These are phyloP conservation scores for Hyperoplus lanceolatus DNA, from an alignment of 2,797 vertebrate genomes.

Conservation along the genomic window DNA sequence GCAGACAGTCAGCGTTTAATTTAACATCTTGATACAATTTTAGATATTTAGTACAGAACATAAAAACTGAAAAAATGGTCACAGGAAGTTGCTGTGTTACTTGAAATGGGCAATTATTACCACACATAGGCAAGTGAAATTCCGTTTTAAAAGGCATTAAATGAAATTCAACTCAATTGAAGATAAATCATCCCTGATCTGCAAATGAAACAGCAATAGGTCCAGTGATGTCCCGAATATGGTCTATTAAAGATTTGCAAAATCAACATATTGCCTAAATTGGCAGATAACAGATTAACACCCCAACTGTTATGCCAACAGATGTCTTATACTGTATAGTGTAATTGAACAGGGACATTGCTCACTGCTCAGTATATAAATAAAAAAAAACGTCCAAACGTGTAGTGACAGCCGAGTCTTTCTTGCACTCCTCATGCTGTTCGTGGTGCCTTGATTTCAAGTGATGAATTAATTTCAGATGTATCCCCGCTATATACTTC, in stretches of 20 bases:
- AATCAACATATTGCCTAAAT: slow-evolving; percentile 21
- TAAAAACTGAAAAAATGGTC: slow-evolving; percentile 17
- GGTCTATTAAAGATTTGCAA: slow-evolving; percentile 24
- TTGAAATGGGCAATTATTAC: slow-evolving; percentile 39
- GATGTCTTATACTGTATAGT: not conserved
- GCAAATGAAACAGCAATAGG: slow-evolving; percentile 42
- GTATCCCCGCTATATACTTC: too few relatives aligned
- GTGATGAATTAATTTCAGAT: too few relatives aligned
- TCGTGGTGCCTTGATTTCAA: too few relatives aligned
- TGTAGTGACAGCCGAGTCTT: too few relatives aligned
- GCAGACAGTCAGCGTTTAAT: not conserved
- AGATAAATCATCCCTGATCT: slow-evolving; percentile 34
- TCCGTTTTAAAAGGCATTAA: slow-evolving; percentile 40
- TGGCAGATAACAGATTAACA: slow-evolving; percentile 10
- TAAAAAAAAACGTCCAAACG: too few relatives aligned
- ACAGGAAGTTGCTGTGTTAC: slow-evolving; percentile 24
- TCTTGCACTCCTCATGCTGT: too few relatives aligned
- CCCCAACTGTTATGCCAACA: not conserved
- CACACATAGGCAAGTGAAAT: slow-evolving; percentile 33
- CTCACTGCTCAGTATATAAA: not conserved
- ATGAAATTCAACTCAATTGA: slow-evolving; percentile 44
- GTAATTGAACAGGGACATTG: not conserved
- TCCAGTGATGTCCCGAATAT: slow-evolving; percentile 11
- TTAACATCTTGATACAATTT: slow-evolving; percentile 25
- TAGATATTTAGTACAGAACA: slow-evolving; percentile 15